Base-by-base conservation (phyloP, 2,888 invertebrate genomes). In the Pyrrhia umbra region DNA sequence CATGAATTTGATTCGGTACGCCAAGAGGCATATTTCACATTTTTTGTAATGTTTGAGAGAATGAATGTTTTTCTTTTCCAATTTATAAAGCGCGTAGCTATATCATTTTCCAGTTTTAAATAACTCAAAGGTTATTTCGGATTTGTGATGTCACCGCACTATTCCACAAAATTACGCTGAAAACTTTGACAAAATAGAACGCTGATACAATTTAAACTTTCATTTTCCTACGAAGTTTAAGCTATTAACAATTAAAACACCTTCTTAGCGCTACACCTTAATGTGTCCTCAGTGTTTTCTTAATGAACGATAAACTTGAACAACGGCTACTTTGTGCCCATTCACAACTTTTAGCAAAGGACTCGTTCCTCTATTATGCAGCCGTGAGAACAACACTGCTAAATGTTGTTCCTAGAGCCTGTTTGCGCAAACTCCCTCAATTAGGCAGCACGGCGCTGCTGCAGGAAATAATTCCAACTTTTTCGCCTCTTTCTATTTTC, bases 311-410 rank as follows among this genome's bases (percentile, higher is more conserved):
- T 15, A 27, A 70, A 46, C 61, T 57, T 16, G 10, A 56, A 50
- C 27, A 45, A 4, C 27, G 20, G 6, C 37, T 57, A 16, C 52
- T 54, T 57, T 57, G 52, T 62, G 1, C 27, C 39, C 40, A 13
- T 37, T 50, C 34, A 52, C 16, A 62, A 40, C 42, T 40, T n/a
- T 13, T 27, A 20, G 0, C 51, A 57, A 51, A 57, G 63, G 30
- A 47, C 46, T 15, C 9, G 39, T 51, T 59, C 51, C 45, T 13
- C 15, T 42, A 30, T 37, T 58, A 47, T 34, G 34, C 16, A 39
- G 52, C 15, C 30, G 40, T 45, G 40, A 55, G 45, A 73, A 59
- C 13, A 52, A 55, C 21, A 37, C 40, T 39, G 6, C 10, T 56
- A 47, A 62, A 58, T 37, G 25, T 47, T 37, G 25, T 37, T 63